Base-by-base conservation (phyloP, 2,797 vertebrate species). In the Chanos chanos region DNA sequence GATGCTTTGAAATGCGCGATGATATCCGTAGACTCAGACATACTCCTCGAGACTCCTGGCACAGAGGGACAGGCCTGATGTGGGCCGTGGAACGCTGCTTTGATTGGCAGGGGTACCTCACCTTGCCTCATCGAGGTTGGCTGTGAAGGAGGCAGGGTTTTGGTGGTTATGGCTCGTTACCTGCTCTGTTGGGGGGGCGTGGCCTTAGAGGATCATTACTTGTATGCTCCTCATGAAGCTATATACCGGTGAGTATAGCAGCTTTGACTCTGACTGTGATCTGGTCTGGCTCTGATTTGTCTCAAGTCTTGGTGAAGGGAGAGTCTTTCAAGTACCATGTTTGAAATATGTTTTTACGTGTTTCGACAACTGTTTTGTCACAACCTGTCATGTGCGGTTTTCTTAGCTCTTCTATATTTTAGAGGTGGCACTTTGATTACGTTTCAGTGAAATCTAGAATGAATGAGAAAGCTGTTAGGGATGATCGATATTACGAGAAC, bases 161-260 rank as follows among this genome's bases (percentile, higher is more conserved):
- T 45, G 58, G n/a, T 13, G 22, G 31, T n/a, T 68, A 87, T 89
- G 88, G 80, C 85, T 6, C 70, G 39, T 22, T 86, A 86, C 77
- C 66, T 89, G 75, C 72, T 90, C 37, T 90, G 88, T 79, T 91
- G 87, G 83, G 82, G 83, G 64, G 85, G 86, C 19, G 84, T 85
- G 33, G 75, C 81, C 59, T 66, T 86, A 74, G 84, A 88, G 41
- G 87, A 89, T 76, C 65, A 80, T 64, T 83, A 87, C 79, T 67
- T 80, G 61, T 80, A 85, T n/a, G 68, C 84, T 27, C 76, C 82
- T 36, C 83, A 83, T 64, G 82, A 80, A 0, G 84, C 85, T 0
- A 83, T 86, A 58, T 89, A 89, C 81, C 79, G 83, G 88, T 89
- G 77, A 86, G 83, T 77, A 40, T 6, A 24, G 34, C 15, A 5